Conservation (phyloP, 2,797 vertebrate genomes). For the Strix occidentalis region DNA sequence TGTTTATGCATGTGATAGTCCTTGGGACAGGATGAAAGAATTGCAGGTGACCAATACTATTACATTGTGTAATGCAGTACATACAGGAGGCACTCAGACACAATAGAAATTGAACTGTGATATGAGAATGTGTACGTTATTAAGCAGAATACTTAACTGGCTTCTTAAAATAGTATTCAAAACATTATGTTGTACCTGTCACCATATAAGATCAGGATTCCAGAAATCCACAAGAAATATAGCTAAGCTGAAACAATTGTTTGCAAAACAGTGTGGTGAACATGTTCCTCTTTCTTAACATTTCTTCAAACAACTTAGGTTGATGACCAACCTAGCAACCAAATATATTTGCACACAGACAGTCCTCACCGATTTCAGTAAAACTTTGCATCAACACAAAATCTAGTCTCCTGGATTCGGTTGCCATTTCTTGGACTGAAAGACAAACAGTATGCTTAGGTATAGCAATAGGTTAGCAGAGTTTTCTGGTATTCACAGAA, state of each 20-base stretch:
- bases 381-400: not conserved
- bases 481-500: not conserved
- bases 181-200: not conserved
- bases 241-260: not conserved
- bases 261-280: not conserved
- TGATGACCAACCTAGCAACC: not conserved
- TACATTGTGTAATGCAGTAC: not conserved
- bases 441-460: not conserved
- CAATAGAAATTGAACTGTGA: not conserved
- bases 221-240: not conserved
- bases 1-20: not conserved
- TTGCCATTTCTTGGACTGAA: not conserved
- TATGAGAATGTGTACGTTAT: not conserved
- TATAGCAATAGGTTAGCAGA: not conserved
- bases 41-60: not conserved
- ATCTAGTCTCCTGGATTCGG: not conserved
- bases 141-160: not conserved
- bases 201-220: not conserved
- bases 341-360: not conserved
- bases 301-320: not conserved
- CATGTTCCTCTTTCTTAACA: not conserved
- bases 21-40: not conserved
- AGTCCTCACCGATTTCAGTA: not conserved
- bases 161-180: not conserved
- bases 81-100: not conserved